Evolutionary conservation across 2,113 vertebrate genomes (phyloP).

Genomic region (Cairina moschata): DNA sequence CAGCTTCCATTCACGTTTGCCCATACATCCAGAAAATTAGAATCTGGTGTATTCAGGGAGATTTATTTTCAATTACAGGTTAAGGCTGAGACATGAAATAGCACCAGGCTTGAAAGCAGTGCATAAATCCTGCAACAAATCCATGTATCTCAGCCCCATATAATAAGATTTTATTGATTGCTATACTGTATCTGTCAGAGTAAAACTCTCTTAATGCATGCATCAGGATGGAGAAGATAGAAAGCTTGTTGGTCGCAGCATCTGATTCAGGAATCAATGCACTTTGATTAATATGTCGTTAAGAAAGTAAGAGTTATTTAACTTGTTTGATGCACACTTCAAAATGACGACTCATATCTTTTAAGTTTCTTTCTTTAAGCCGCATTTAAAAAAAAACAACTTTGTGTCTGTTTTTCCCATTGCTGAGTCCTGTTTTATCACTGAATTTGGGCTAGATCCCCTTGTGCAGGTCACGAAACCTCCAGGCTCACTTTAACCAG

Average conservation of each 20-base stretch:
- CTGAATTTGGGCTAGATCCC: background rate
- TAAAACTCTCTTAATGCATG: constrained; percentile 70
- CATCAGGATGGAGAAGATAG: constrained; percentile 52
- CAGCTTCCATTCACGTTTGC: constrained; percentile 13
- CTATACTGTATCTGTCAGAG: constrained; percentile 72
- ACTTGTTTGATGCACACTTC: constrained; percentile 59
- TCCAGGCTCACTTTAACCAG: background rate
- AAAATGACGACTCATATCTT: constrained; percentile 39
- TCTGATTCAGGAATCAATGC: constrained; percentile 59
- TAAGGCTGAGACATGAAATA: constrained; percentile 65
- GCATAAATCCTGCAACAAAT: constrained; percentile 67
- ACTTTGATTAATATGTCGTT: constrained; percentile 70
- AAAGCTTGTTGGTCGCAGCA: constrained; percentile 49
- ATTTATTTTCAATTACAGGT: constrained; percentile 78
- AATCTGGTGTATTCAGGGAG: constrained; percentile 49
- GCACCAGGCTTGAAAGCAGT: constrained; percentile 26
- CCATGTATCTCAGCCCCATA: constrained; percentile 66
- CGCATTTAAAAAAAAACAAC: background rate
- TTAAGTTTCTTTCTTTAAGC: constrained; percentile 22
- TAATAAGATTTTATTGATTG: constrained; percentile 72
- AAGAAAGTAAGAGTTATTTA: constrained; percentile 74
- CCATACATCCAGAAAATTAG: constrained; percentile 51
- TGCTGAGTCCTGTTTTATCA: background rate
- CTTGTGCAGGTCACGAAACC: background rate
- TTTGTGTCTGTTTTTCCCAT: background rate